A percentile compares a stretch with the other conserved stretches of the same genome.
phyloP scores from a whole-genome alignment of 2,113 vertebrate genomes.

The Cheirogaleus medius region DNA sequence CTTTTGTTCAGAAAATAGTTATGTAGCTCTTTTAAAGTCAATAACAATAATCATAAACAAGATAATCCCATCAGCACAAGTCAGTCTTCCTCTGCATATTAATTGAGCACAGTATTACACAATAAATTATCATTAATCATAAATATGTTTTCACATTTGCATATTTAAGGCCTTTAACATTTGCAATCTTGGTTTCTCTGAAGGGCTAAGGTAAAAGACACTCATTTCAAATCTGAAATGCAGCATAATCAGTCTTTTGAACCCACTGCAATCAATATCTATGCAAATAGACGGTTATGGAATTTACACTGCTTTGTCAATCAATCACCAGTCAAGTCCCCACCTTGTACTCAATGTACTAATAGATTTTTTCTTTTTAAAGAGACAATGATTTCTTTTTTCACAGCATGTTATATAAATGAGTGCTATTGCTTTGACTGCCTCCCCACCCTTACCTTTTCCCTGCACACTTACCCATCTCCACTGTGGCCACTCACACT shows the following conservation, averaged over 20 bases:
- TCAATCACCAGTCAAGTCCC: conserved; percentile 40
- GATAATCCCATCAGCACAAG: conserved; percentile 54
- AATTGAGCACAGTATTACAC: conserved; percentile 61
- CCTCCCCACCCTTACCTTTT: neutral
- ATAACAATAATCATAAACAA: conserved; percentile 64
- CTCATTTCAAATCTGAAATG: conserved; percentile 60
- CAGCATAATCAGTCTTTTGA: conserved; percentile 63
- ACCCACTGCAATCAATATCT: conserved; percentile 68
- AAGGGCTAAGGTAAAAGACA: conserved; percentile 52
- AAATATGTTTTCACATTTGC: conserved; percentile 54
- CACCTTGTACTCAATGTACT: conserved; percentile 21
- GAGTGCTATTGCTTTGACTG: neutral
- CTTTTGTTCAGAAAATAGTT: conserved; percentile 61
- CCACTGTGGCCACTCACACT: neutral
- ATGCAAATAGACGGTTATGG: conserved; percentile 60
- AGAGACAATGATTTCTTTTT: conserved; percentile 2
- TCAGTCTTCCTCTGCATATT: conserved; percentile 44
- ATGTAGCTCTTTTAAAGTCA: conserved; percentile 53
- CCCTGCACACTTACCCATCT: neutral
- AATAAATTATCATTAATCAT: conserved; percentile 69
- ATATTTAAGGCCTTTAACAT: conserved; percentile 58
- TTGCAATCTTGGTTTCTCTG: conserved; percentile 54
- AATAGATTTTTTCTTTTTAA: conserved; percentile 52
- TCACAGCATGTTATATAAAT: neutral
- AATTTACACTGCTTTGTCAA: conserved; percentile 65